These are phyloP conservation scores for Arge pagana DNA, from an alignment of 2,888 invertebrate genomes.

Conservation along the genomic window DNA sequence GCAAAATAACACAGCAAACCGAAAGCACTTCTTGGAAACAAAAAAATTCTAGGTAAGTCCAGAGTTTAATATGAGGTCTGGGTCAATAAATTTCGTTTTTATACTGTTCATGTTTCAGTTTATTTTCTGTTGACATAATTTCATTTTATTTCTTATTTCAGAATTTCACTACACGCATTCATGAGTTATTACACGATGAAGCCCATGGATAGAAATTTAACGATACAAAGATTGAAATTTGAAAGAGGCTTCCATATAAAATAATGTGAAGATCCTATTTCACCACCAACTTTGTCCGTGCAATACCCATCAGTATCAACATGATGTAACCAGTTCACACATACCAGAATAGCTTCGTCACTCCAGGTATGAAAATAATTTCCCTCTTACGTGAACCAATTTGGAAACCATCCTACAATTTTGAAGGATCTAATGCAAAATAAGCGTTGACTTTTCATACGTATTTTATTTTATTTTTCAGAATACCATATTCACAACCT, in stretches of 20 bases:
- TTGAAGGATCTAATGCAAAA: constrained; percentile 3
- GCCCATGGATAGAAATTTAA: constrained; percentile 1
- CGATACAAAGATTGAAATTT: neutral
- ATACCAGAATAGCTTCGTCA: constrained; percentile 3
- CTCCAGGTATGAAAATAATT: constrained; percentile 4
- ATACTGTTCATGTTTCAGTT: constrained; percentile 4
- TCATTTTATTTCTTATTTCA: neutral
- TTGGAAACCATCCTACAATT: neutral
- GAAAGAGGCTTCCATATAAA: constrained; percentile 5
- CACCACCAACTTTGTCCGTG: neutral
- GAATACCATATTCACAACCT: constrained; percentile 4
- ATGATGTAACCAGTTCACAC: constrained; percentile 3
- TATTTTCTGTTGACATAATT: constrained; percentile 1
- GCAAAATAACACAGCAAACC: no score
- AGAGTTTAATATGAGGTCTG: constrained; percentile 4
- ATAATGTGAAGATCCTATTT: constrained; percentile 3
- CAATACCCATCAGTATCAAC: constrained; percentile 3
- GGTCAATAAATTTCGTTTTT: constrained; percentile 5
- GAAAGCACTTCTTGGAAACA: neutral
- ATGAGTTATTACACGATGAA: constrained; percentile 2
- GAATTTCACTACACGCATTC: constrained; percentile 4
- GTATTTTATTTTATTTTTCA: constrained; percentile 7
- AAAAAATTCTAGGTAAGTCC: neutral
- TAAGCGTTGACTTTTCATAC: constrained; percentile 3
- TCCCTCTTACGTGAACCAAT: constrained; percentile 2